Percentiles rank a stretch among this genome's conserved stretches.
phyloP scores from a whole-genome alignment of 1,140 invertebrate species.

The Drosophila albomicans region DNA sequence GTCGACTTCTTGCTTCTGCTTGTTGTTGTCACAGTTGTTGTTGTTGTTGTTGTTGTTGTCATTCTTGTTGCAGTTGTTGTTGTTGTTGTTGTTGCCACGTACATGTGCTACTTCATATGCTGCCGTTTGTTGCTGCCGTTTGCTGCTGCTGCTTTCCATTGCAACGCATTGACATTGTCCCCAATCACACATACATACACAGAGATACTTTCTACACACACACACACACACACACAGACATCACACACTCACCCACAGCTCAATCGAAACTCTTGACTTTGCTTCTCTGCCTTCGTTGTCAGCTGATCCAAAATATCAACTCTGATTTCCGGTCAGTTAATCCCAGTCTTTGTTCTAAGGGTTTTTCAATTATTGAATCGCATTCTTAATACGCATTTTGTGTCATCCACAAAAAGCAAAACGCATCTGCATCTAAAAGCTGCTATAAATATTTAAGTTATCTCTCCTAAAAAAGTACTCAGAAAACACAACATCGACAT shows the following conservation, averaged over 20 bases:
- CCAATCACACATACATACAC: conserved; percentile 2
- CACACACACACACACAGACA: conserved; percentile 2
- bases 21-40: not conserved
- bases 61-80: not conserved
- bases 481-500: too few species aligned
- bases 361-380: not conserved
- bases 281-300: not conserved
- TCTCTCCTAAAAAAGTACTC: too few species aligned
- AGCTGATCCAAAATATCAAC: conserved; percentile 16
- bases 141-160: not conserved
- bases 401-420: not conserved
- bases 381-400: not conserved
- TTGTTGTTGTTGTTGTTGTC: conserved; percentile 10
- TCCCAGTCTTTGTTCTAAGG: not conserved
- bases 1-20: not conserved
- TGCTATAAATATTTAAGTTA: not conserved
- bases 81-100: conserved; percentile 6
- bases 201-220: not conserved
- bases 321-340: conserved; percentile 13
- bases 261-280: conserved; percentile 6
- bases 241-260: not conserved
- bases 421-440: not conserved
- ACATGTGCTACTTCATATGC: conserved; percentile 14
- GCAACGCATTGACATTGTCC: conserved; percentile 38
- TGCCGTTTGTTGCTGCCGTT: conserved; percentile 1